Evolutionary conservation across 2,797 vertebrate genomes (phyloP).

Genomic region (Anableps anableps): DNA sequence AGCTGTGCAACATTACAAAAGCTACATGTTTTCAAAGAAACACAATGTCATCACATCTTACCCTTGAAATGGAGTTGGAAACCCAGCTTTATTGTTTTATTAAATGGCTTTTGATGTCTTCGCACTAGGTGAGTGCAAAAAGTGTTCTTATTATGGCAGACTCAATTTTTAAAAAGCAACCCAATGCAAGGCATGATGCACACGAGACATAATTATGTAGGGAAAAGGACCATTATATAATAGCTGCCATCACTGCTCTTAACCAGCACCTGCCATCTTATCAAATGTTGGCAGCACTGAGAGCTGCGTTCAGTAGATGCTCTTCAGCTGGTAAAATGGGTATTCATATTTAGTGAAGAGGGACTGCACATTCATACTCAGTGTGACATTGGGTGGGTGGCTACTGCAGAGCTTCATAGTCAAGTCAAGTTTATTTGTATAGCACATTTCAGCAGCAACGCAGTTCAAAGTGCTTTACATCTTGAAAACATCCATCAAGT

Average conservation of each 20-base stretch:
- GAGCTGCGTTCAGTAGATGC: slow-evolving; percentile 37
- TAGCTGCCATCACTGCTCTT: slow-evolving; percentile 64
- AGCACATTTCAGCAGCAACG: too few species aligned
- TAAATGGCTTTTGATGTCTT: slow-evolving; percentile 41
- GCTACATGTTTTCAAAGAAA: slow-evolving; percentile 53
- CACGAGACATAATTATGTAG: slow-evolving; percentile 39
- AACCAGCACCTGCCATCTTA: slow-evolving; percentile 63
- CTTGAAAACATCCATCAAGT: too few species aligned
- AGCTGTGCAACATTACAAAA: slow-evolving; percentile 41
- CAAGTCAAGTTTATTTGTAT: too few species aligned
- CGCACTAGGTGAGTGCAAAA: slow-evolving; percentile 22
- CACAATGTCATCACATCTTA: slow-evolving; percentile 20
- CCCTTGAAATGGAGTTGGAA: slow-evolving; percentile 46
- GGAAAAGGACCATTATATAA: slow-evolving; percentile 56
- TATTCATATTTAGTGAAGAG: slow-evolving; percentile 48
- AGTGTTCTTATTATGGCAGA: slow-evolving; percentile 13
- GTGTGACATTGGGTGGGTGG: slow-evolving; percentile 40
- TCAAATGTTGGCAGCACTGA: slow-evolving; percentile 49
- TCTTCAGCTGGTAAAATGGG: slow-evolving; percentile 55
- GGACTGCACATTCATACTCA: slow-evolving; percentile 40
- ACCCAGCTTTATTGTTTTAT: slow-evolving; percentile 36
- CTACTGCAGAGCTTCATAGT: slow-evolving; percentile 26
- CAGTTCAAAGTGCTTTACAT: too few species aligned
- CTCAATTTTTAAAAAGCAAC: slow-evolving; percentile 5
- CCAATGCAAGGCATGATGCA: slow-evolving; percentile 17